Conservation (phyloP, 2,113 vertebrate genomes). For the Ancistrus triradiatus region DNA sequence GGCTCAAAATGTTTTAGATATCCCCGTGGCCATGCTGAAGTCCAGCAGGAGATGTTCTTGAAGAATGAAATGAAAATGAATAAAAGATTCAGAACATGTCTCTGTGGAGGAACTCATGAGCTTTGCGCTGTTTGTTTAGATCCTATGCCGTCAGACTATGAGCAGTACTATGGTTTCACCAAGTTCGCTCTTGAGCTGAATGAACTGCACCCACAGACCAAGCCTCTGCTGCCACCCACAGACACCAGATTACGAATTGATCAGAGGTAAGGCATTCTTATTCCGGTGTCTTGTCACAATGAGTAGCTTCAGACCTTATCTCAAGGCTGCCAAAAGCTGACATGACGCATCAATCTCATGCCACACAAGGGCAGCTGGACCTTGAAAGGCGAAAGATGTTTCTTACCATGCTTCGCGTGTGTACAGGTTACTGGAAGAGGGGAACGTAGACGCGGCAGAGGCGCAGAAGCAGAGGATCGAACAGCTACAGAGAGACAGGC, state of each 20-base stretch:
- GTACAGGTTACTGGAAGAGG: conserved; percentile 87
- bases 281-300: too few species aligned
- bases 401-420: neutral
- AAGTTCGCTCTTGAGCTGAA: conserved; percentile 93
- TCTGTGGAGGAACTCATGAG: neutral
- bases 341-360: neutral
- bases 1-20: too few species aligned
- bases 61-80: too few species aligned
- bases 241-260: conserved; percentile 91
- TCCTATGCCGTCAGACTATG: conserved; percentile 81
- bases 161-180: conserved; percentile 94
- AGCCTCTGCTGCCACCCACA: conserved; percentile 78
- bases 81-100: too few species aligned
- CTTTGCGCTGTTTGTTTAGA: conserved; percentile 59
- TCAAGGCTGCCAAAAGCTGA: neutral
- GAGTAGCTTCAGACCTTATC: neutral
- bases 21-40: too few species aligned
- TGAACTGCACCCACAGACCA: conserved; percentile 76
- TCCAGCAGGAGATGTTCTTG: too few species aligned
- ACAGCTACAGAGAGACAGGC: conserved; percentile 86
- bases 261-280: conserved; percentile 80
- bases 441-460: conserved; percentile 84
- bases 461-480: conserved; percentile 90
- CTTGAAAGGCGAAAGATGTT: neutral
- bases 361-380: neutral